Conservation (phyloP, 1,140 invertebrate species). For the Luehdorfia chinensis region DNA sequence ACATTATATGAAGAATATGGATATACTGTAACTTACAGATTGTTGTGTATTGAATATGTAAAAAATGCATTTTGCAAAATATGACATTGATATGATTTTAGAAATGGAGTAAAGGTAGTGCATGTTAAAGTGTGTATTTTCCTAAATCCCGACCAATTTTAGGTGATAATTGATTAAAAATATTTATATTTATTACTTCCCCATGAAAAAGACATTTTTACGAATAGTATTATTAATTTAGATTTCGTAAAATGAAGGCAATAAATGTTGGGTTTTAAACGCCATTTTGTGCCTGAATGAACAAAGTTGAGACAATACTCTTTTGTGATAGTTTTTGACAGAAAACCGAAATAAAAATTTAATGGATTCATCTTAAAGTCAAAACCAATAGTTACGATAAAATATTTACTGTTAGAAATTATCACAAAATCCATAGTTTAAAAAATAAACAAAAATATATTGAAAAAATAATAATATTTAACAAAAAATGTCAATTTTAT, state of each 20-base stretch:
- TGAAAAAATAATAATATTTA: slow-evolving; percentile 61
- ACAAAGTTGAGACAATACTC: slow-evolving; percentile 61
- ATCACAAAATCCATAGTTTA: slow-evolving; percentile 32
- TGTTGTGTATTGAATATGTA: slow-evolving; percentile 8
- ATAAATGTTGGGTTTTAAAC: slow-evolving; percentile 66
- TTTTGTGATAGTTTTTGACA: slow-evolving; percentile 45
- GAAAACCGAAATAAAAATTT: slow-evolving; percentile 17
- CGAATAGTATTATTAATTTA: slow-evolving; percentile 77
- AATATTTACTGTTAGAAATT: slow-evolving; percentile 30
- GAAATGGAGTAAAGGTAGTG: slow-evolving; percentile 24
- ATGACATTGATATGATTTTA: slow-evolving; percentile 4
- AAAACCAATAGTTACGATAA: no score
- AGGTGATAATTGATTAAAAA: slow-evolving; percentile 60
- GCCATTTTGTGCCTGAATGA: slow-evolving; percentile 66
- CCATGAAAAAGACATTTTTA: slow-evolving; percentile 75
- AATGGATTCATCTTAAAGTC: slow-evolving; percentile 21
- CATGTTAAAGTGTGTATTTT: slow-evolving; percentile 62
- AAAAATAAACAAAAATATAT: slow-evolving; percentile 34
- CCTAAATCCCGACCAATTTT: slow-evolving; percentile 72
- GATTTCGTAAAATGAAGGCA: slow-evolving; percentile 66
- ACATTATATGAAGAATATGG: slow-evolving; percentile 15
- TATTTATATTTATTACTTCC: slow-evolving; percentile 75
- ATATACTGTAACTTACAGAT: slow-evolving; percentile 1
- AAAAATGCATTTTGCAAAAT: slow-evolving; percentile 15
- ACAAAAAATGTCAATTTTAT: slow-evolving; percentile 68